phyloP scores from a whole-genome alignment of 2,888 invertebrate species.

The Aphodius granarius region DNA sequence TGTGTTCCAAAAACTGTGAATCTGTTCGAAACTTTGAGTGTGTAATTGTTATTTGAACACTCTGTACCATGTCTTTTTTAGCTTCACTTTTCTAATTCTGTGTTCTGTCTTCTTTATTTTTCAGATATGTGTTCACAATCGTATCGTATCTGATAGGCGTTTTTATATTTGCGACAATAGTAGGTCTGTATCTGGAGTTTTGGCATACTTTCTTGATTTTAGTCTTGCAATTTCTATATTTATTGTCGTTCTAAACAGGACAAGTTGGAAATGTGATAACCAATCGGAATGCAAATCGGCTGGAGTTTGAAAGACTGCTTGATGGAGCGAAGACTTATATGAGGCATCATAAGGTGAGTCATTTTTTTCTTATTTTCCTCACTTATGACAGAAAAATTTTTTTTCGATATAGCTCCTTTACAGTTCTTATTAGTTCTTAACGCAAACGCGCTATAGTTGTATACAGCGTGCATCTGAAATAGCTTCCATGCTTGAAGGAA shows the following conservation, averaged over 20 bases:
- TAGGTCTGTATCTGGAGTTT: constrained; percentile 56
- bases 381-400: neutral
- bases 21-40: constrained; percentile 52
- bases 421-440: neutral
- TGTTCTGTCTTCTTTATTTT: constrained; percentile 44
- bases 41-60: constrained; percentile 2
- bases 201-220: constrained; percentile 2
- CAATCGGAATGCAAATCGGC: constrained; percentile 92
- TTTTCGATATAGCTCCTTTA: too few species aligned
- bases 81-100: constrained; percentile 4
- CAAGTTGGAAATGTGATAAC: constrained; percentile 98
- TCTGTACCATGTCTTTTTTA: constrained; percentile 4
- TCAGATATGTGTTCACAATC: constrained; percentile 94
- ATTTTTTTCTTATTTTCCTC: neutral
- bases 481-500: too few species aligned
- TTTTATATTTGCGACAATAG: constrained; percentile 96
- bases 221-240: neutral
- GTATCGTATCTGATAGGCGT: constrained; percentile 96
- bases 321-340: constrained; percentile 98
- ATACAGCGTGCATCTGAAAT: too few species aligned
- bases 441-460: neutral
- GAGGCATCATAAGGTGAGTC: constrained; percentile 86
- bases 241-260: constrained; percentile 55
- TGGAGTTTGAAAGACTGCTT: constrained; percentile 91
- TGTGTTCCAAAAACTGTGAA: neutral